These are phyloP conservation scores for Enteromius unitaeniatus DNA, from an alignment of 2,797 vertebrate genomes.

Conservation along the genomic window DNA sequence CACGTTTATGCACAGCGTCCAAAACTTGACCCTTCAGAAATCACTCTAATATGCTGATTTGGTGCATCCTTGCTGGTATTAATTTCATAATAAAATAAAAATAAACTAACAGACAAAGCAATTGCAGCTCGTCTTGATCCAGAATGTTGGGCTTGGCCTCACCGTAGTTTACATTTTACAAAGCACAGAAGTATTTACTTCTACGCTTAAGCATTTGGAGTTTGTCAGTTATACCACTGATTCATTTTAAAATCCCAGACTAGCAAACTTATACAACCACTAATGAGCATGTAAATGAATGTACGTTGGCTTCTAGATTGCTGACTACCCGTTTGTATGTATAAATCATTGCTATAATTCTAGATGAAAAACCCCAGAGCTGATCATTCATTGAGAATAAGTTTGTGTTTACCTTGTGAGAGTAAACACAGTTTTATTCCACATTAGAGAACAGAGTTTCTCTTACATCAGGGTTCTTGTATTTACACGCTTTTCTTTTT, in stretches of 20 bases:
- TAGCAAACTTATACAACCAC: neutral
- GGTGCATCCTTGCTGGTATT: neutral
- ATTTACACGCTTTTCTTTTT: neutral
- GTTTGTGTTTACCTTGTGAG: conserved; percentile 3
- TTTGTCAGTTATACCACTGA: neutral
- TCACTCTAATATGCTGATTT: neutral
- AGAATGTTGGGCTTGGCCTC: neutral
- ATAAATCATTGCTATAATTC: neutral
- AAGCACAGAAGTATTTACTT: neutral
- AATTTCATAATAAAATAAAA: neutral
- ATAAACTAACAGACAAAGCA: neutral
- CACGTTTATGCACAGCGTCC: too few relatives aligned
- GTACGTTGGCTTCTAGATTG: neutral
- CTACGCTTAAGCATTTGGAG: neutral
- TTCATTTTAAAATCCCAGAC: neutral
- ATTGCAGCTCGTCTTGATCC: neutral
- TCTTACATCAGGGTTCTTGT: neutral
- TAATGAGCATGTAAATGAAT: conserved; percentile 1
- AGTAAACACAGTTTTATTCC: conserved; percentile 10
- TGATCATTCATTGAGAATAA: neutral
- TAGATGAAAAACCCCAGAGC: neutral
- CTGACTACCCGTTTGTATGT: neutral
- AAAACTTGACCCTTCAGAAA: neutral
- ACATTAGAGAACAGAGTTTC: neutral
- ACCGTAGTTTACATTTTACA: neutral